Conservation (phyloP, 1,140 invertebrate genomes). For the Helicorthomorpha holstii region DNA sequence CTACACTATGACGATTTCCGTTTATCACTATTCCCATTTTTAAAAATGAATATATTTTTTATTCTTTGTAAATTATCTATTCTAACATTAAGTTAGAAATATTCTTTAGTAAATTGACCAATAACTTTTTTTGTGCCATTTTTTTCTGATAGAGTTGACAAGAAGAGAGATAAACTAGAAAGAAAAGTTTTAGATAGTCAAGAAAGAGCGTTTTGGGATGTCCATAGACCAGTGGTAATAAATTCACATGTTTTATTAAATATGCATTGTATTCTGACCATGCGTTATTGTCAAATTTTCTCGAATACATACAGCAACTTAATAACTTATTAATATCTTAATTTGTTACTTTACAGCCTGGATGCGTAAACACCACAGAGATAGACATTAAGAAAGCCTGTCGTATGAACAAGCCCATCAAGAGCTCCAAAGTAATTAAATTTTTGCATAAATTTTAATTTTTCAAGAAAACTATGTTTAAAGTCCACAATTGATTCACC, state of each 20-base stretch:
- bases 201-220: constrained; percentile 98
- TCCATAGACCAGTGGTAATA: constrained; percentile 88
- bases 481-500: no score
- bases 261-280: no score
- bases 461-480: not conserved
- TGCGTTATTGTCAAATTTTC: no score
- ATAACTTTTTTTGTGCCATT: no score
- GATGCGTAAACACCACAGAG: constrained; percentile 97
- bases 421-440: constrained; percentile 26
- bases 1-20: no score
- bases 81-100: no score
- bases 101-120: no score
- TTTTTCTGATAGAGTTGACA: constrained; percentile 66
- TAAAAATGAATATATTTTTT: no score
- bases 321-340: not conserved
- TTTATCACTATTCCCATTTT: no score
- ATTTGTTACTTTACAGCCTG: constrained; percentile 45
- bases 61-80: no score
- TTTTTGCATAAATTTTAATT: not conserved
- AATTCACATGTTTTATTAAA: no score
- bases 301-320: not conserved
- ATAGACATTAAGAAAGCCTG: constrained; percentile 94
- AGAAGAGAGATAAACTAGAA: constrained; percentile 95
- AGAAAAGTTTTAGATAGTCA: constrained; percentile 96
- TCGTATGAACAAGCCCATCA: constrained; percentile 42